A percentile compares a stretch with the other conserved stretches of the same genome.
phyloP scores from a whole-genome alignment of 2,797 vertebrate genomes.

The Rhinatrema bivittatum region DNA sequence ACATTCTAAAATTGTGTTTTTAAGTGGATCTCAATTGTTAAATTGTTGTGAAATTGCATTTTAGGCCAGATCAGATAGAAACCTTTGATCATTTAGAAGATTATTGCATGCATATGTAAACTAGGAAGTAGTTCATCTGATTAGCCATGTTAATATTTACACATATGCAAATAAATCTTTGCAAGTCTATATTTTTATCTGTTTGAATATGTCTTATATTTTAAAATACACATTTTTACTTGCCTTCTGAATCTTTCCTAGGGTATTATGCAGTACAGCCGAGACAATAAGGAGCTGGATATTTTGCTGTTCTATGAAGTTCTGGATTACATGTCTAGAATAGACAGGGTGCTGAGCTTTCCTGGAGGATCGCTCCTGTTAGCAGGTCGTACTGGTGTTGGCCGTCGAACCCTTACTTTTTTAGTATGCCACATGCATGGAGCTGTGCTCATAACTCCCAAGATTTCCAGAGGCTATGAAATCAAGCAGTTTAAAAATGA shows the following conservation, averaged over 20 bases:
- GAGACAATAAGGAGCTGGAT: conserved; percentile 82
- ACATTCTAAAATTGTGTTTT: no score
- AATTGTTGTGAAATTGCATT: no score
- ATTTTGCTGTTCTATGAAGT: conserved; percentile 91
- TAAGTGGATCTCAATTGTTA: no score
- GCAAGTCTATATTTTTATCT: no score
- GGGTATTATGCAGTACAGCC: conserved; percentile 84
- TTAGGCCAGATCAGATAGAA: accelerated
- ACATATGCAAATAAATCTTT: background rate
- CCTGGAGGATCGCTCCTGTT: conserved; percentile 87
- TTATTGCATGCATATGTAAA: background rate
- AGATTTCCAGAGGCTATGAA: conserved; percentile 78
- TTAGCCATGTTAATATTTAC: background rate
- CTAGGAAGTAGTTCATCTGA: background rate
- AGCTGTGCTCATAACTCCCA: conserved; percentile 76
- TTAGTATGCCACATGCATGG: conserved; percentile 92
- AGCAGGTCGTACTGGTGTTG: conserved; percentile 86
- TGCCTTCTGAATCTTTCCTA: conserved; percentile 24
- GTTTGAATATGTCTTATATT: no score
- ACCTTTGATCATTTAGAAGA: background rate
- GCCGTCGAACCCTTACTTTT: conserved; percentile 76
- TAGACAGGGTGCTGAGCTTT: conserved; percentile 83
- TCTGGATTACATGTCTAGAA: conserved; percentile 76
- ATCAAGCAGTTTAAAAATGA: conserved; percentile 90
- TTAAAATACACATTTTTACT: no score